Conservation (phyloP, 1,140 invertebrate genomes). For the Formica selysi region DNA sequence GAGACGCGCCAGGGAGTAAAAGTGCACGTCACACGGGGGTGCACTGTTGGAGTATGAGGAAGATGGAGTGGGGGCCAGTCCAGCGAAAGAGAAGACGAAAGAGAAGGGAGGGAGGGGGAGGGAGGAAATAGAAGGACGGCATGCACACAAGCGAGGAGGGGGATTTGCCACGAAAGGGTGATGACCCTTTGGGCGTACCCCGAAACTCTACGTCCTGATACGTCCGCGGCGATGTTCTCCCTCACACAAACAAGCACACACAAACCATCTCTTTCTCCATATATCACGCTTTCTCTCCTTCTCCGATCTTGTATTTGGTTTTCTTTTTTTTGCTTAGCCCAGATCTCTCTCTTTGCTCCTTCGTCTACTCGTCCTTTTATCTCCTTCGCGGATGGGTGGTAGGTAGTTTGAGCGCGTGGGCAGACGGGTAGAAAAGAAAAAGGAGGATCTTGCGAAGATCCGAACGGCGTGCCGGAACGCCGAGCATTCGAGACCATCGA, state of each 20-base stretch:
- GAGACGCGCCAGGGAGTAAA: constrained; percentile 75
- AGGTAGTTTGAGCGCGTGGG: constrained; percentile 38
- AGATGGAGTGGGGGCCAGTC: constrained; percentile 39
- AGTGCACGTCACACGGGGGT: constrained; percentile 68
- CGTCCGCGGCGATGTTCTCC: constrained; percentile 52
- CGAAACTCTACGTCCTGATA: constrained; percentile 69
- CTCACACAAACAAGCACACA: not conserved
- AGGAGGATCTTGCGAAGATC: constrained; percentile 39
- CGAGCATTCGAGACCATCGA: constrained; percentile 37
- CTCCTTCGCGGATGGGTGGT: constrained; percentile 55
- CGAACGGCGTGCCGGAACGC: constrained; percentile 59
- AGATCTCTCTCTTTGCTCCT: constrained; percentile 17
- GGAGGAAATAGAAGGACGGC: constrained; percentile 14
- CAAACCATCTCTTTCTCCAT: constrained; percentile 24
- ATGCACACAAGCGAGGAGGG: constrained; percentile 38
- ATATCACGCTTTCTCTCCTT: constrained; percentile 43
- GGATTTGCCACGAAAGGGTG: constrained; percentile 55
- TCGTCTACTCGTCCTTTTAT: constrained; percentile 46
- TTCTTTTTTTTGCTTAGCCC: constrained; percentile 16
- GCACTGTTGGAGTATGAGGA: constrained; percentile 55
- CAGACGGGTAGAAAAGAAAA: constrained; percentile 46
- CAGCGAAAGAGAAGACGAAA: constrained; percentile 45
- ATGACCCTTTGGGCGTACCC: constrained; percentile 73
- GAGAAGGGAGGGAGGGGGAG: not conserved
- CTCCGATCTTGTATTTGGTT: constrained; percentile 32